Percentiles rank a stretch among this genome's conserved stretches.
phyloP scores from a whole-genome alignment of 2,888 invertebrate species.

The Pristionchus exspectatus region DNA sequence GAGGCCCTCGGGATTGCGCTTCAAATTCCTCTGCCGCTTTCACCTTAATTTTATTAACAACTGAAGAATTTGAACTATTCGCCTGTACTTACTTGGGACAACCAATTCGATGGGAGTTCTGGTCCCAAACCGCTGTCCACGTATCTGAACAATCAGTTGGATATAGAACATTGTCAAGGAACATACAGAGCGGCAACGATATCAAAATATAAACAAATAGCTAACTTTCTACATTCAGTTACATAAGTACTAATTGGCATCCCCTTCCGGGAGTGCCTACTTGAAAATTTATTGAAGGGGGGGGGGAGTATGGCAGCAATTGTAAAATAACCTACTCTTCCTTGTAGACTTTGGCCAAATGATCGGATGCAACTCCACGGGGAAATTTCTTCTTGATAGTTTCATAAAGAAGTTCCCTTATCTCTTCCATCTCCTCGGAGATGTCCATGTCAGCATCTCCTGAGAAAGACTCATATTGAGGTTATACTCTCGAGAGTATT shows the following conservation, averaged over 20 bases:
- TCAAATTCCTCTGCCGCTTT: conserved; percentile 72
- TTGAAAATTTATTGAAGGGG: too few relatives aligned
- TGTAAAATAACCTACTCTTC: conserved; percentile 63
- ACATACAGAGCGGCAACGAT: not conserved
- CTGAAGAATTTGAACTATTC: not conserved
- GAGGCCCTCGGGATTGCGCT: conserved; percentile 68
- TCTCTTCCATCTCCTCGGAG: conserved; percentile 74
- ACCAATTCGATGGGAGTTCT: conserved; percentile 68
- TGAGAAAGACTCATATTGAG: conserved; percentile 55
- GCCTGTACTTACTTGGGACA: conserved; percentile 62
- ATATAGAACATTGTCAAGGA: not conserved
- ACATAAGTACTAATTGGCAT: too few relatives aligned
- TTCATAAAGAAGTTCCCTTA: conserved; percentile 70
- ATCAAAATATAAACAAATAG: not conserved
- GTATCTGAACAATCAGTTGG: conserved; percentile 60
- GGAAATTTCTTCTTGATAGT: conserved; percentile 70
- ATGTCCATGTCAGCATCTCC: conserved; percentile 69
- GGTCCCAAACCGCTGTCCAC: conserved; percentile 66
- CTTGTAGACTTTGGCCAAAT: conserved; percentile 69
- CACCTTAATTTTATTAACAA: conserved; percentile 43
- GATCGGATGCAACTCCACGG: conserved; percentile 68
- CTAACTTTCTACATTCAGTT: too few relatives aligned
- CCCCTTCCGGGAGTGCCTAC: too few relatives aligned
- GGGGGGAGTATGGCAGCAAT: too few relatives aligned
- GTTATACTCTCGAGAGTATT: not conserved